Percentiles rank a stretch among this genome's conserved stretches.
Evolutionary conservation across 2,113 vertebrate genomes (phyloP).

Genomic region (Sceloporus undulatus): DNA sequence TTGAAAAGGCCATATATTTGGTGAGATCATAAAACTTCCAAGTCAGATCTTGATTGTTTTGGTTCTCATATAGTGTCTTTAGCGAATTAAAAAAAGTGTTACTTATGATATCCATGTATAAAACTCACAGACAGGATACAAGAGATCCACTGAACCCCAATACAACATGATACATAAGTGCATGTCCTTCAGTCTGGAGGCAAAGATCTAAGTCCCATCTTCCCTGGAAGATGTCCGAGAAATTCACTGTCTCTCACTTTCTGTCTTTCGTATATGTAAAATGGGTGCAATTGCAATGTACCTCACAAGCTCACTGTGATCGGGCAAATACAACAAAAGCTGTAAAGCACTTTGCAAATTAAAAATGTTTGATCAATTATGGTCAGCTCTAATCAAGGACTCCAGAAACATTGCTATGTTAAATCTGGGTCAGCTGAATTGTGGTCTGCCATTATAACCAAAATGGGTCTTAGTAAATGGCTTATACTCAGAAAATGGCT

Average conservation of each 20-base stretch:
- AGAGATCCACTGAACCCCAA: background rate
- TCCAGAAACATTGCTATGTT: too few species aligned
- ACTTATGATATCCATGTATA: background rate
- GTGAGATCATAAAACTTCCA: background rate
- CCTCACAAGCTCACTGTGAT: background rate
- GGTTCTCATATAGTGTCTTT: conserved; percentile 40
- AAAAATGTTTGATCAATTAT: background rate
- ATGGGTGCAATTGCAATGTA: background rate
- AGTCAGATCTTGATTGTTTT: conserved; percentile 30
- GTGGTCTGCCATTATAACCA: too few species aligned
- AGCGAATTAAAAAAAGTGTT: background rate
- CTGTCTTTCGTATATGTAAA: background rate
- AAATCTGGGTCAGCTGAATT: too few species aligned
- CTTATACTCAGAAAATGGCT: too few species aligned
- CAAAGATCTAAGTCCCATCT: background rate
- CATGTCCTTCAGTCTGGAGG: background rate
- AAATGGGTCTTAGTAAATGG: too few species aligned
- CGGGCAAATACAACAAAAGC: background rate
- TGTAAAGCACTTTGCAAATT: background rate
- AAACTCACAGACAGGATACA: background rate
- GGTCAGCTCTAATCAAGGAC: too few species aligned
- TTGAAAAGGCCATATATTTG: conserved; percentile 33
- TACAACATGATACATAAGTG: too few species aligned
- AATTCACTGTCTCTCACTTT: background rate
- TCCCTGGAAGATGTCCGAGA: background rate